These are phyloP conservation scores for Mobula birostris DNA, from an alignment of 2,113 vertebrate species.

Conservation along the genomic window DNA sequence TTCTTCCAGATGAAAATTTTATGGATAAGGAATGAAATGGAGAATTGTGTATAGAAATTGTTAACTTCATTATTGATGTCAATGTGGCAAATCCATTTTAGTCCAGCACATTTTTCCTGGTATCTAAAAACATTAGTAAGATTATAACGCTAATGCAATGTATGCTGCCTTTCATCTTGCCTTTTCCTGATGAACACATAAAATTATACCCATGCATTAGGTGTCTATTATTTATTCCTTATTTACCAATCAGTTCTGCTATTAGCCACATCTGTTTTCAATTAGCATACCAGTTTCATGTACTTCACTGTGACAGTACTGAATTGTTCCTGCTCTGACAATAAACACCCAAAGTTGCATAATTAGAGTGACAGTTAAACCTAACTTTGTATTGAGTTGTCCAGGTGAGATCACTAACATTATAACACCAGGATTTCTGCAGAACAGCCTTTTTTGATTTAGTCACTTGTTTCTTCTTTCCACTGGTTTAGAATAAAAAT, in stretches of 20 bases:
- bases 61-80: background rate
- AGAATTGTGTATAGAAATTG: background rate
- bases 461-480: background rate
- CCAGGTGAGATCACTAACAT: background rate
- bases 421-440: background rate
- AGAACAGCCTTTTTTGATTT: background rate
- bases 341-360: background rate
- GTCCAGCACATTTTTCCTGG: background rate
- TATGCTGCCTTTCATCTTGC: background rate
- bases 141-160: background rate
- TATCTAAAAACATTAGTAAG: background rate
- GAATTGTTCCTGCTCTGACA: background rate
- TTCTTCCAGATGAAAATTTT: background rate
- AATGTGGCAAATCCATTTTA: background rate
- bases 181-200: background rate
- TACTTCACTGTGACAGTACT: background rate
- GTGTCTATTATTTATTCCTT: background rate
- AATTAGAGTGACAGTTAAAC: background rate
- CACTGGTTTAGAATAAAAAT: background rate
- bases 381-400: background rate
- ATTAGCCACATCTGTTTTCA: background rate
- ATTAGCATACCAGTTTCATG: background rate
- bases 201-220: background rate
- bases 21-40: background rate
- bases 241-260: background rate